Evolutionary conservation across 2,113 vertebrate genomes (phyloP).

Genomic region (Cynocephalus volans): DNA sequence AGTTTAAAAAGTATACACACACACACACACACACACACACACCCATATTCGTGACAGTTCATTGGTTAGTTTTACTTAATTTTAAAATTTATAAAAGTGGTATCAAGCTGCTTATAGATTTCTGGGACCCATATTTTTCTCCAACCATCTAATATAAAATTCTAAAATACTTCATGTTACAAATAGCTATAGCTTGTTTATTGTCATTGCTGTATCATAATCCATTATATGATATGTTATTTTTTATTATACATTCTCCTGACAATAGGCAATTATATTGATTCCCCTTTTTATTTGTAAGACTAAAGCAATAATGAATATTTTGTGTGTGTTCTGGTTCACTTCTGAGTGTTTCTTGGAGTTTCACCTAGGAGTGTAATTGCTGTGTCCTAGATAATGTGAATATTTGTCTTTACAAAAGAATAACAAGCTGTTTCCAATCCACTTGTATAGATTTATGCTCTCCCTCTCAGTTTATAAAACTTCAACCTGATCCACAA

Average conservation of each 20-base stretch:
- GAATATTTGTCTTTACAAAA: slow-evolving; percentile 35
- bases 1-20: background rate
- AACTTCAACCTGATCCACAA: background rate
- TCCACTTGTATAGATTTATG: background rate
- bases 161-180: background rate
- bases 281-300: background rate
- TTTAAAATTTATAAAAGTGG: background rate
- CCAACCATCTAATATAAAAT: background rate
- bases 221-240: background rate
- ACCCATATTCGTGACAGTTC: background rate
- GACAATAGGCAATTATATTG: background rate
- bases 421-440: background rate
- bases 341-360: background rate
- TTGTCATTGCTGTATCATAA: background rate
- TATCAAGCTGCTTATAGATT: background rate
- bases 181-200: background rate
- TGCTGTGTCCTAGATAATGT: background rate
- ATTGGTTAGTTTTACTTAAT: background rate
- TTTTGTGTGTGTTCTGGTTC: background rate
- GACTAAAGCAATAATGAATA: background rate
- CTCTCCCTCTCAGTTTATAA: background rate
- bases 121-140: background rate
- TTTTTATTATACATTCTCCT: background rate
- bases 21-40: background rate
- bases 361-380: background rate